Conservation (phyloP, 2,888 invertebrate species). For the Smittia aterrima region DNA sequence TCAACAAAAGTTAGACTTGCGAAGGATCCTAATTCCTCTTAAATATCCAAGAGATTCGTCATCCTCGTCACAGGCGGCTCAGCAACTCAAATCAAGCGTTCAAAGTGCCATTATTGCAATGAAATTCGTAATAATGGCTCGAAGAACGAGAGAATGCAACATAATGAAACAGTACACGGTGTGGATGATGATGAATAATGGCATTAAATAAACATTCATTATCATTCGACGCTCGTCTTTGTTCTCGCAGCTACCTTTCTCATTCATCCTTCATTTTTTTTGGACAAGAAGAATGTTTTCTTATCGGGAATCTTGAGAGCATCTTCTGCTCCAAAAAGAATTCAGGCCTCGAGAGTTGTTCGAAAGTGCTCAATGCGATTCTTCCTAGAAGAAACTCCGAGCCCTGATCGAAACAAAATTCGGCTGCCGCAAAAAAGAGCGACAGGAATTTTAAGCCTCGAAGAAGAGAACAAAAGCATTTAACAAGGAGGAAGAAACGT, state of each 20-base stretch:
- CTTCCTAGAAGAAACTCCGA: too few species aligned
- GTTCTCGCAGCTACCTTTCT: not conserved
- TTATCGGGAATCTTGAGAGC: too few species aligned
- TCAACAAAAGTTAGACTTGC: not conserved
- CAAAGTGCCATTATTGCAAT: slow-evolving; percentile 22
- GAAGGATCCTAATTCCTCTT: slow-evolving; percentile 35
- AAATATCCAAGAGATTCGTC: slow-evolving; percentile 24
- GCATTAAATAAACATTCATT: slow-evolving; percentile 34
- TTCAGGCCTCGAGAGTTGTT: too few species aligned
- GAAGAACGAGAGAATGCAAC: not conserved
- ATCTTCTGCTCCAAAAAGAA: too few species aligned
- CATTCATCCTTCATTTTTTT: too few species aligned
- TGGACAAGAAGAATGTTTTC: too few species aligned
- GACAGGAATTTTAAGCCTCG: not conserved
- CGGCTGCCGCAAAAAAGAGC: not conserved
- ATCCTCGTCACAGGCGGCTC: not conserved
- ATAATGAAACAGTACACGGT: slow-evolving; percentile 25
- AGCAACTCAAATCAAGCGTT: not conserved
- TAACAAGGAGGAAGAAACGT: not conserved
- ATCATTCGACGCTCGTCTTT: not conserved
- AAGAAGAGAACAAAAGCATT: not conserved
- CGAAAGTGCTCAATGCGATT: too few species aligned
- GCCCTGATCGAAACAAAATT: not conserved
- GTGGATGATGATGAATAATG: slow-evolving; percentile 37
- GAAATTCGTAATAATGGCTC: not conserved